These are phyloP conservation scores for Nephrotoma appendiculata DNA, from an alignment of 2,888 invertebrate species.

Conservation along the genomic window DNA sequence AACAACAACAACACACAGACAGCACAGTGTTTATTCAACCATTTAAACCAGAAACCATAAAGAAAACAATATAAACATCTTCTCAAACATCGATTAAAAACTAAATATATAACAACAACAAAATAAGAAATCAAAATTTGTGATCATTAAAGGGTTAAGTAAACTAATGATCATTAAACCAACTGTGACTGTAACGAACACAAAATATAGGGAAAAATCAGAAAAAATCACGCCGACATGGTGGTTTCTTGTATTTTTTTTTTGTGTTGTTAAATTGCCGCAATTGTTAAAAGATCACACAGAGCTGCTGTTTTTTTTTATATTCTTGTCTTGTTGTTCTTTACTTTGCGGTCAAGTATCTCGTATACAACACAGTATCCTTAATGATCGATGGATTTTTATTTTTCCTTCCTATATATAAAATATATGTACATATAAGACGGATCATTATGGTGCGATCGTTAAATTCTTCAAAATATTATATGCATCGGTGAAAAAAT, in stretches of 20 bases:
- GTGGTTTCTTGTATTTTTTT: neutral
- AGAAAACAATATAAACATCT: neutral
- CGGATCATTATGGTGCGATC: neutral
- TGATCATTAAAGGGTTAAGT: neutral
- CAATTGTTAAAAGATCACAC: neutral
- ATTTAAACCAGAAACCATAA: neutral
- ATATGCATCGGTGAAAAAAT: neutral
- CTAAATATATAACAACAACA: neutral
- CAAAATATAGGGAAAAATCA: neutral
- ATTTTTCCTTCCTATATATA: neutral
- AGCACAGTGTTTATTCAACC: neutral
- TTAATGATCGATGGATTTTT: neutral
- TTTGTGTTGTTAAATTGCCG: neutral
- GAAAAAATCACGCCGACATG: slow-evolving; percentile 2
- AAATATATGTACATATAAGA: neutral
- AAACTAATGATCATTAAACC: slow-evolving; percentile 2
- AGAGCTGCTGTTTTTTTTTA: neutral
- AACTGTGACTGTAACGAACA: slow-evolving; percentile 3
- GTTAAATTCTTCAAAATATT: neutral
- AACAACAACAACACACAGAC: neutral
- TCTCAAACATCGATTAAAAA: neutral
- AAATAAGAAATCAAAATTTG: neutral
- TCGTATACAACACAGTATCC: neutral
- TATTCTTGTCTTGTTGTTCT: neutral
- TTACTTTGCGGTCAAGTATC: neutral